A percentile compares a stretch with the other conserved stretches of the same genome.
These are phyloP conservation scores for human (Homo sapiens) DNA, from an alignment of 2,113 vertebrate species.

Conservation along the genomic window DNA sequence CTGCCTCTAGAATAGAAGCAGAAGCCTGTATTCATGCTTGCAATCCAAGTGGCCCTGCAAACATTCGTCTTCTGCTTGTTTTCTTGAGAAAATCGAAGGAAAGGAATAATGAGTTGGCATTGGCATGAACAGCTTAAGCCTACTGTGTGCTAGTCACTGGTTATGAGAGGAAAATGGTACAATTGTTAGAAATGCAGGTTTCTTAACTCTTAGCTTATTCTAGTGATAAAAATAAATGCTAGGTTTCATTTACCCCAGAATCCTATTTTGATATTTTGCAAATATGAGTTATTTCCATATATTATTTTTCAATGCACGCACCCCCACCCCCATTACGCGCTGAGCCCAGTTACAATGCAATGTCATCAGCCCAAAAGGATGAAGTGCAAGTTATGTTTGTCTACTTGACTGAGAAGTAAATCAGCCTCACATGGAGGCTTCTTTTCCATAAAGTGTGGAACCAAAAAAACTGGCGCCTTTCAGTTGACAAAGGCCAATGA, in stretches of 20 bases:
- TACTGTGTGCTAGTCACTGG: neutral
- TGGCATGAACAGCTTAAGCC: neutral
- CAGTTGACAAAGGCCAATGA: constrained; percentile 15
- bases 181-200: neutral
- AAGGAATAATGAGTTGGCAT: neutral
- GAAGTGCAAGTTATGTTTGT: neutral
- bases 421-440: neutral
- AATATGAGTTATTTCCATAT: neutral
- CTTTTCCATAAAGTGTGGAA: neutral
- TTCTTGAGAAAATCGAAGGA: neutral
- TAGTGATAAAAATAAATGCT: neutral
- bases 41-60: neutral
- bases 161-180: neutral
- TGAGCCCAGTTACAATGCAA: neutral
- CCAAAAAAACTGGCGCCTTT: neutral
- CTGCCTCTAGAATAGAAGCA: neutral
- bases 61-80: neutral
- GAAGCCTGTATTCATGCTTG: neutral
- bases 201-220: neutral
- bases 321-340: neutral
- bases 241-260: neutral
- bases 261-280: neutral
- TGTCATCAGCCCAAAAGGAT: neutral
- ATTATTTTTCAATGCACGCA: neutral
- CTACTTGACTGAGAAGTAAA: neutral